phyloP scores from a whole-genome alignment of 2,113 vertebrate species.

The Anser cygnoides region DNA sequence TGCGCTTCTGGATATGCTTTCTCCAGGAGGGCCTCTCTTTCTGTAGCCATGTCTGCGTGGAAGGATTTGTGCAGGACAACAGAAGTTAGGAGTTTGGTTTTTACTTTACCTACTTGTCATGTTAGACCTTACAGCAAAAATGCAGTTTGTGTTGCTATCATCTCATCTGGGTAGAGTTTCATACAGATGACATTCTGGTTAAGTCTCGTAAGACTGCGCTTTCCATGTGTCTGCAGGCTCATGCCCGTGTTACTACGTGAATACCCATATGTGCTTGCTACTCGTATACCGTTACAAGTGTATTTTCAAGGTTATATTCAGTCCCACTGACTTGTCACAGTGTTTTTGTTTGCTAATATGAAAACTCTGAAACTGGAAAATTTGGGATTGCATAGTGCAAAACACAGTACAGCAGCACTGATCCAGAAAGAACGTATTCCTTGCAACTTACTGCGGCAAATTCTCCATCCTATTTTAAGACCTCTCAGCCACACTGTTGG shows the following conservation, averaged over 20 bases:
- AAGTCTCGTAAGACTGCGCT: background rate
- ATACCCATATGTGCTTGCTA: no score
- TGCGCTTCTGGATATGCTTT: slow-evolving; percentile 77
- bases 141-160: background rate
- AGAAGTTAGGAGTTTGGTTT: background rate
- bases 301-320: background rate
- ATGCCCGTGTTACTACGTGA: background rate
- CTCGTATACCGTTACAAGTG: background rate
- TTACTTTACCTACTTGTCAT: background rate
- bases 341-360: background rate
- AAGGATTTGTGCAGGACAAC: background rate
- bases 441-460: background rate
- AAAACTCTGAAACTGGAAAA: background rate
- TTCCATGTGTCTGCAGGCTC: background rate
- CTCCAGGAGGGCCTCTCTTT: slow-evolving; percentile 80
- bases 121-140: background rate
- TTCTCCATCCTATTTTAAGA: background rate
- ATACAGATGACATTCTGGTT: background rate
- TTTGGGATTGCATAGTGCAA: background rate
- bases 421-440: background rate
- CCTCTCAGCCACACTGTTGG: background rate
- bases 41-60: slow-evolving; percentile 81
- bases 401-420: background rate
- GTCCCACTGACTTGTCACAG: background rate
- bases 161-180: background rate